phyloP scores from a whole-genome alignment of 2,797 vertebrate species.

The Vultur gryphus region DNA sequence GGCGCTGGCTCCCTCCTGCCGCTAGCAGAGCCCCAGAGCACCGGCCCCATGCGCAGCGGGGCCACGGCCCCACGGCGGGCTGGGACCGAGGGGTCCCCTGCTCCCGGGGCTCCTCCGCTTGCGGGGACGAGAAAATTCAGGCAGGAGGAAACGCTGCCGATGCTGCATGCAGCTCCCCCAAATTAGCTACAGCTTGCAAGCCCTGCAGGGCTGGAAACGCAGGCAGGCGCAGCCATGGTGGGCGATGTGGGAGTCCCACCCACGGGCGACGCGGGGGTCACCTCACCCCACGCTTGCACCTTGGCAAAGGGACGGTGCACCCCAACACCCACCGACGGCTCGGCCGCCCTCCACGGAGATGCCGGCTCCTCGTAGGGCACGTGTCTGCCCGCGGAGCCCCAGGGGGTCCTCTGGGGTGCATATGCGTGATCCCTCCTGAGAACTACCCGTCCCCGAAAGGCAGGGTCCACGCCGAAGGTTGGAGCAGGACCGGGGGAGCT shows the following conservation, averaged over 20 bases:
- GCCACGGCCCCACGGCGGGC: no score
- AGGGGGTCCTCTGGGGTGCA: background rate
- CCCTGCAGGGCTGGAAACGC: background rate
- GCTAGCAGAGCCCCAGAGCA: background rate
- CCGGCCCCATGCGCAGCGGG: fast-evolving
- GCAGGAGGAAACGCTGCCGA: background rate
- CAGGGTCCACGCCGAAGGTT: fast-evolving
- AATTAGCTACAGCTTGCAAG: fast-evolving
- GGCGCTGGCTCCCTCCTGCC: background rate
- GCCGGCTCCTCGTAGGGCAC: background rate
- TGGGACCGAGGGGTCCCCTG: background rate
- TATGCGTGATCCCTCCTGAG: background rate
- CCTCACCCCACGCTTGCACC: background rate
- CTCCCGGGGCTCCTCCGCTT: background rate
- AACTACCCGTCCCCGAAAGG: background rate
- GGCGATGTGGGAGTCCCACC: fast-evolving
- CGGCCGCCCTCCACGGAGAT: fast-evolving
- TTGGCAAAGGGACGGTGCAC: background rate
- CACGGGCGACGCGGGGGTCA: background rate
- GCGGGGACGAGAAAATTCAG: background rate
- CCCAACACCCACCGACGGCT: background rate
- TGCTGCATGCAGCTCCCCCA: background rate
- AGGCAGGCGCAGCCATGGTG: background rate
- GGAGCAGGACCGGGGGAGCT: fast-evolving
- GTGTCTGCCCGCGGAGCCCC: background rate